Evolutionary conservation across 2,888 invertebrate species (phyloP), one percentile per base, ranked within the genome.

Genomic region (Idaea dimidiata): DNA sequence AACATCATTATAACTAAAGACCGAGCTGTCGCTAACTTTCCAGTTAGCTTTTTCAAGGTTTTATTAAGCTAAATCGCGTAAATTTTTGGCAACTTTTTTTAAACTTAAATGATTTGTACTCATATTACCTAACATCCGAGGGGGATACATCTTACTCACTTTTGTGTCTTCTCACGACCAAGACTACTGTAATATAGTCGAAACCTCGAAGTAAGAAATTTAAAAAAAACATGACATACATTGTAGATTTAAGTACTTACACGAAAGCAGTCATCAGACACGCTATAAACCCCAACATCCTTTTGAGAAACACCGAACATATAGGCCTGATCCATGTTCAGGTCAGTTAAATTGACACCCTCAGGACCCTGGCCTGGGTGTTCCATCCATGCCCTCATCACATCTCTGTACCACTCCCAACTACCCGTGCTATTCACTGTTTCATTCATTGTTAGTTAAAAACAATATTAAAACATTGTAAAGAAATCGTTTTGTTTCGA

Each of bases 311-410:
- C 72, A 43, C 93, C 87, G 63, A 89, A 86, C 73, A 94, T 83
- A 74, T 95, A 96, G 0, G 96, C 96, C 84, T 96, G 88, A 76
- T 97, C 96, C 76, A 94, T 94, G 66, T 84, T 82, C 75, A 96
- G 79, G 10, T 91, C 82, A 0, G 93, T 89, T 87, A 95, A 88
- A 74, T 94, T 89, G 60, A 94, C 86, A 17, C 93, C 93, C 61
- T 93, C 89, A 81, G 93, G 93, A 63, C 85, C 85, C 59, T 85
- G 84, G 65, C 91, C 92, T 16, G 94, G 94, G 66, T 93, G 90
- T 79, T 95, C 95, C 64, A 94, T 78, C 93, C 95, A 94, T 60
- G 93, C 90, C 66, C 87, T 86, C 82, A 93, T 84, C 76, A 84
- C 77, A 68, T 87, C 87, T 72, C 77, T 81, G 66, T 89, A 87